A percentile compares a stretch with the other conserved stretches of the same genome.
phyloP scores from a whole-genome alignment of 2,113 vertebrate species.

The Origma solitaria region DNA sequence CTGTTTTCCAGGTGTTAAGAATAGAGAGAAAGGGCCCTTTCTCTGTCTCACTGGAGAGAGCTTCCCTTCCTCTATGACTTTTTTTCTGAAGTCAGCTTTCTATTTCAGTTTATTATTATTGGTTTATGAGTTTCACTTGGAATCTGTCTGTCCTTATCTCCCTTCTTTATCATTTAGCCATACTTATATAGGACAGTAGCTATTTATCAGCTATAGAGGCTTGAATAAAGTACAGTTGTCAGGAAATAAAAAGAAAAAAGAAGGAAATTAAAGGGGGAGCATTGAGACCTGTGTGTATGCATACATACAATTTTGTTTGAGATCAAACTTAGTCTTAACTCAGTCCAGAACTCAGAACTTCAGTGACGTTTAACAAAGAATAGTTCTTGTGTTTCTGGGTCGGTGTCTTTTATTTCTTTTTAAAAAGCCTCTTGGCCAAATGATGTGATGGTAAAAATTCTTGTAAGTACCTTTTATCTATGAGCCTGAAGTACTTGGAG shows the following conservation, averaged over 20 bases:
- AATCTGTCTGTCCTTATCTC: not conserved
- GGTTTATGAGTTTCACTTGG: not conserved
- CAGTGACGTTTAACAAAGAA: not conserved
- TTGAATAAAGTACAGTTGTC: not conserved
- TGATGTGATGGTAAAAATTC: not conserved
- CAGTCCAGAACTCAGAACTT: not conserved
- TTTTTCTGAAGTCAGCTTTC: not conserved
- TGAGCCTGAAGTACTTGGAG: not conserved
- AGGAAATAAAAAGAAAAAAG: not conserved
- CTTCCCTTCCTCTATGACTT: not conserved
- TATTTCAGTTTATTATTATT: not conserved
- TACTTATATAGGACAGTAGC: not conserved
- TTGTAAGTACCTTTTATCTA: not conserved
- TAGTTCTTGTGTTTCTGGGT: not conserved
- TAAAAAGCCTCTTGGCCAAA: not conserved
- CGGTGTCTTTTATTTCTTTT: not conserved
- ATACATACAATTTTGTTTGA: not conserved
- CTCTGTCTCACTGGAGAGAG: not conserved
- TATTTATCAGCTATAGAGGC: not conserved
- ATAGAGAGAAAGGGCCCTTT: not conserved
- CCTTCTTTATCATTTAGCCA: not conserved
- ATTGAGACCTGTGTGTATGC: not conserved
- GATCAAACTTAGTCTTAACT: not conserved
- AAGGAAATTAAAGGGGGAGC: not conserved
- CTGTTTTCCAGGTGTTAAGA: not conserved